phyloP scores from a whole-genome alignment of 2,888 invertebrate genomes.

The Platynereis dumerilii region DNA sequence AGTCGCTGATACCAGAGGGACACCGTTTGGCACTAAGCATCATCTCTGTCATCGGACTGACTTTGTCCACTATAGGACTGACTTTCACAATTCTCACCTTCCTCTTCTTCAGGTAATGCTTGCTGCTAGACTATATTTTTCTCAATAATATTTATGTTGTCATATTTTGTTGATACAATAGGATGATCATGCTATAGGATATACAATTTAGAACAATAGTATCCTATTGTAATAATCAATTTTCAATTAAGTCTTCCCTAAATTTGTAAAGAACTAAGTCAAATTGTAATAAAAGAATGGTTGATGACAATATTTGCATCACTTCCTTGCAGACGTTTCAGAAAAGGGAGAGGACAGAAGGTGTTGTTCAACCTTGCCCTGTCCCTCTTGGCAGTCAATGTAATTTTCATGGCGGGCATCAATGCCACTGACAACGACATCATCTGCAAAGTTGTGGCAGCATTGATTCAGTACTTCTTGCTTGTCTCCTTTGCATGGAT shows the following conservation, averaged over 20 bases:
- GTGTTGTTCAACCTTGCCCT: constrained; percentile 72
- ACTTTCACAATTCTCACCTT: constrained; percentile 65
- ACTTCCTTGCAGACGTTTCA: constrained; percentile 65
- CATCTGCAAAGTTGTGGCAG: constrained; percentile 70
- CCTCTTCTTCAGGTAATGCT: constrained; percentile 64
- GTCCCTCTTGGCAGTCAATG: constrained; percentile 71
- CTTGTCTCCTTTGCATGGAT: constrained; percentile 77
- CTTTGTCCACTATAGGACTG: constrained; percentile 65
- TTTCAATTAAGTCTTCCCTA: no score
- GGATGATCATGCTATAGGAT: no score
- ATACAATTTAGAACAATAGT: no score
- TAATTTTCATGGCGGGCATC: constrained; percentile 63
- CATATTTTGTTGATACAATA: no score
- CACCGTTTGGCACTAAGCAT: constrained; percentile 62
- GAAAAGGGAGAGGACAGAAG: constrained; percentile 72
- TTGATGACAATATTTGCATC: no score
- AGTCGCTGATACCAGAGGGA: neutral
- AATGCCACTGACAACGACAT: constrained; percentile 59
- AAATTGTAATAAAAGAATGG: no score
- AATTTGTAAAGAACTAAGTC: no score
- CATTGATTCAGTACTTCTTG: constrained; percentile 73
- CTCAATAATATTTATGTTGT: no score
- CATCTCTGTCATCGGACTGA: constrained; percentile 51
- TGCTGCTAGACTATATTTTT: no score
- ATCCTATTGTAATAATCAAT: no score